phyloP scores from a whole-genome alignment of 2,797 vertebrate genomes.

The Aeoliscus strigatus region DNA sequence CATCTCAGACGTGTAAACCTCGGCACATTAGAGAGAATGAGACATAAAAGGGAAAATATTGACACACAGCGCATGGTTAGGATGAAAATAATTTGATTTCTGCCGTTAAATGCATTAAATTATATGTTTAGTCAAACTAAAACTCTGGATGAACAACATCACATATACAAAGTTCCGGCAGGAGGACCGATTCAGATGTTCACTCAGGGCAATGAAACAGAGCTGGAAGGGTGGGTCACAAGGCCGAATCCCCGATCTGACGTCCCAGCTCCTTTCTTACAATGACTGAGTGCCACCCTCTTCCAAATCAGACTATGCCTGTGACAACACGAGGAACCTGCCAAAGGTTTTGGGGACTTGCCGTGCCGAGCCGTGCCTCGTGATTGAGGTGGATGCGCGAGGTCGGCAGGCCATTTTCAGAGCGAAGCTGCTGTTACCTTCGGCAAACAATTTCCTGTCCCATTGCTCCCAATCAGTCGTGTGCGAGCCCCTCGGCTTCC shows the following conservation, averaged over 20 bases:
- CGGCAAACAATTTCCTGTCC: constrained; percentile 60
- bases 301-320: constrained; percentile 55
- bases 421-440: constrained; percentile 58
- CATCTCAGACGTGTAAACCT: constrained; percentile 9
- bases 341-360: constrained; percentile 42
- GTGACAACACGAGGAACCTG: constrained; percentile 46
- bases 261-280: constrained; percentile 34
- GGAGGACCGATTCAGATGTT: constrained; percentile 47
- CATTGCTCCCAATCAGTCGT: constrained; percentile 59
- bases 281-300: constrained; percentile 38
- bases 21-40: neutral
- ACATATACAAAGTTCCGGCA: constrained; percentile 21
- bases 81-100: too few species aligned
- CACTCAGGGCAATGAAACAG: constrained; percentile 34
- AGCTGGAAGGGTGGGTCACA: constrained; percentile 37
- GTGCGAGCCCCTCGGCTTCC: constrained; percentile 32
- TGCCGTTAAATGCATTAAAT: too few species aligned
- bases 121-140: too few species aligned
- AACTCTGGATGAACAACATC: constrained; percentile 21
- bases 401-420: constrained; percentile 58
- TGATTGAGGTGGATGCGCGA: constrained; percentile 64
- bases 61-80: neutral
- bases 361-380: constrained; percentile 24
- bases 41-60: neutral
- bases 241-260: constrained; percentile 40